These are phyloP conservation scores for Sturmia bella DNA, from an alignment of 2,888 invertebrate species.

Conservation along the genomic window DNA sequence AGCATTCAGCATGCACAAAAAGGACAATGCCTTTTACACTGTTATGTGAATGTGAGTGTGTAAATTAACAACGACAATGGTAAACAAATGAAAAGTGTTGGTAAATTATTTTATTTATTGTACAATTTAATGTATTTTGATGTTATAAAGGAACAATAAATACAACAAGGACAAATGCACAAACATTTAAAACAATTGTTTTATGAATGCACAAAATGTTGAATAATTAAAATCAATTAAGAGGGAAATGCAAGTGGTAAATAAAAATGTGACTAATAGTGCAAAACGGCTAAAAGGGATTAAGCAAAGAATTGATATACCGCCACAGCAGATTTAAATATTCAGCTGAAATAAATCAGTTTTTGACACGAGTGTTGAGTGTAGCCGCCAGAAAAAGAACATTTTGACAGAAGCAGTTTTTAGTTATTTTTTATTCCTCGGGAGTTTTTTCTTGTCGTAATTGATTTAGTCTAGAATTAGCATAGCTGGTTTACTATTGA, in stretches of 20 bases:
- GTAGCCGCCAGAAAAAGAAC: too few species aligned
- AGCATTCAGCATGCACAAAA: constrained; percentile 26
- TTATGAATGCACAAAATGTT: constrained; percentile 19
- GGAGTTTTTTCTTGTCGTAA: too few species aligned
- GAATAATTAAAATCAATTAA: constrained; percentile 65
- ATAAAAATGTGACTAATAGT: constrained; percentile 16
- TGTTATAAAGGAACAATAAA: constrained; percentile 33
- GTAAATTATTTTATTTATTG: constrained; percentile 53
- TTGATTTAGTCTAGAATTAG: too few species aligned
- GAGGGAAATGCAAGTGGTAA: constrained; percentile 23
- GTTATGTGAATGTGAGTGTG: neutral
- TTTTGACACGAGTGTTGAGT: too few species aligned
- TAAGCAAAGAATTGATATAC: too few species aligned
- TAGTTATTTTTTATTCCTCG: too few species aligned
- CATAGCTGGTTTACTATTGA: too few species aligned
- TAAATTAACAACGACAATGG: constrained; percentile 42
- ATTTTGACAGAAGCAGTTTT: too few species aligned
- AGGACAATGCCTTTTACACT: constrained; percentile 38
- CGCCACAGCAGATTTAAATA: too few species aligned
- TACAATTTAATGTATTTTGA: constrained; percentile 42
- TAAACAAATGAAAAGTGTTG: constrained; percentile 53
- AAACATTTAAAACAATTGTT: constrained; percentile 2
- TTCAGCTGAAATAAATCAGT: too few species aligned
- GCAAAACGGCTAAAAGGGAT: neutral
- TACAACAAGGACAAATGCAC: constrained; percentile 18